phyloP scores from a whole-genome alignment of 2,888 invertebrate species.

The Oxystoma pomonae region DNA sequence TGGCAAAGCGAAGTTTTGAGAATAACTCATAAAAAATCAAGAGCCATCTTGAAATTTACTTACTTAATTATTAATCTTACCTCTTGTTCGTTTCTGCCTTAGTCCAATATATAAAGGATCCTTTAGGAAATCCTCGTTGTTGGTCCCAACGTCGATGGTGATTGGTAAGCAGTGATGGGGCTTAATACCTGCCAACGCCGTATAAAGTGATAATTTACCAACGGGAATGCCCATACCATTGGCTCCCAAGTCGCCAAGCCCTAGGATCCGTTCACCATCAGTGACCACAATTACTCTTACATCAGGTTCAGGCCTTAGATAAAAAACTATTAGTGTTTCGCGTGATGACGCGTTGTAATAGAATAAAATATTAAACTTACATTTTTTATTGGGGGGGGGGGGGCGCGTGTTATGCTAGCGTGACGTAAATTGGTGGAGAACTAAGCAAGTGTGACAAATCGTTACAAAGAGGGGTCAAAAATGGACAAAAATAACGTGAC shows the following conservation, averaged over 20 bases:
- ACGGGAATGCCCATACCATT: conserved; percentile 99
- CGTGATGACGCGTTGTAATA: too few species aligned
- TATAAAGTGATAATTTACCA: conserved; percentile 95
- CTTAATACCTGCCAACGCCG: conserved; percentile 94
- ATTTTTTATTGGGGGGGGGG: too few species aligned
- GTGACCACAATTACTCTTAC: conserved; percentile 91
- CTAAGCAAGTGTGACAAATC: too few species aligned
- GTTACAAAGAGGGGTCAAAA: too few species aligned
- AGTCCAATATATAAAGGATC: conserved; percentile 96
- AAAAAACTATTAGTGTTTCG: too few species aligned
- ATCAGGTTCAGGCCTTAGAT: conserved; percentile 75
- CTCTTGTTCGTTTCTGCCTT: conserved; percentile 77
- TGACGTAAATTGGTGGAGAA: too few species aligned
- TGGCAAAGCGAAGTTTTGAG: too few species aligned
- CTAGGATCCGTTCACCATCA: conserved; percentile 96
- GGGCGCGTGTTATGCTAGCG: too few species aligned
- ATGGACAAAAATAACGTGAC: too few species aligned
- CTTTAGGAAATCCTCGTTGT: conserved; percentile 62
- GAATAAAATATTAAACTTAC: too few species aligned
- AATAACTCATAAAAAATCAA: too few species aligned
- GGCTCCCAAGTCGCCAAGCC: conserved; percentile 94
- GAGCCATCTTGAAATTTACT: too few species aligned
- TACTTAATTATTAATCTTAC: conserved; percentile 51
- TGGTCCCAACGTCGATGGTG: conserved; percentile 91
- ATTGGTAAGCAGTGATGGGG: conserved; percentile 94